Evolutionary conservation across 2,797 vertebrate species (phyloP), one percentile per base, ranked within the genome.

Genomic region (Pteronotus mesoamericanus): DNA sequence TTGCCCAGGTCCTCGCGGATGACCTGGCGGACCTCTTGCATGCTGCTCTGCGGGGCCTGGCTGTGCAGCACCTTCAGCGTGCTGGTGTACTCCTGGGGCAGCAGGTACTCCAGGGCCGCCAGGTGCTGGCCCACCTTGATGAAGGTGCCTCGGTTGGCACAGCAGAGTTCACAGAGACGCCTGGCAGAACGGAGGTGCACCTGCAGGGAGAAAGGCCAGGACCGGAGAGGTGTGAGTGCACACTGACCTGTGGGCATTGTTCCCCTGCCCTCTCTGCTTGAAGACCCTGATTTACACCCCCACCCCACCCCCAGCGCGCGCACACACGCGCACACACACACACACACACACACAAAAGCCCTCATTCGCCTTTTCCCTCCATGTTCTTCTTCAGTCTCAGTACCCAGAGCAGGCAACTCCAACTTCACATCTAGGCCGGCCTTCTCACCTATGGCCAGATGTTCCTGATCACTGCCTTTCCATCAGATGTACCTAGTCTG

Each of bases 41-140:
- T 98, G 97, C 98, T 99, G 98, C 99, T 99, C 98, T 99, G 98
- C 0, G 99, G 99, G 8, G 99, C 99, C 72, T 98, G 98, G 98
- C 99, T 99, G 97, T 99, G 99, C 6, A 99, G 98, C 77, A 99
- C 98, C 98, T 99, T 99, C 96, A 99, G 99, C 0, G 99, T 99
- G 98, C 98, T 99, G 9, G 99, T 99, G 98, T 99, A 99, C 97
- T 99, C 99, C 90, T 99, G 98, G 0, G 99, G 99, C 84, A 99
- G 98, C 92, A 99, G 99, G 97, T 99, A 99, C 96, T 99, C 99
- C 92, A 99, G 98, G 0, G 99, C 99, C 3, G 99, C 99, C 18
- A 99, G 98, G 97, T 99, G 99, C 98, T 99, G 99, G 7, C 99
- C 99, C 96, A 99, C 99, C 98, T 99, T 99, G 98, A 99, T 99